Conservation (phyloP, 2,888 invertebrate genomes). For the Ctena decussata region DNA sequence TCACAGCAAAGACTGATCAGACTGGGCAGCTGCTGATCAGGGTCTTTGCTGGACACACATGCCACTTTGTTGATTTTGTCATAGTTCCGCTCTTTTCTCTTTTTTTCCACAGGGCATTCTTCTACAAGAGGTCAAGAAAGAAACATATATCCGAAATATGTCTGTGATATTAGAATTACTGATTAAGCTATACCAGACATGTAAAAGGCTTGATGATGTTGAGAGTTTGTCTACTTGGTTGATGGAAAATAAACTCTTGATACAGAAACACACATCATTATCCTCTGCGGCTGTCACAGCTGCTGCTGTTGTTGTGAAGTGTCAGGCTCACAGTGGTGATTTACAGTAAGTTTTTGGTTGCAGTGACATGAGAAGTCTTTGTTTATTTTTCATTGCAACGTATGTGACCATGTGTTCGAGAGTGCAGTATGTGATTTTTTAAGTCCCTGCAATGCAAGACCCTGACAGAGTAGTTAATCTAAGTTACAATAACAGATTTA, state of each 20-base stretch:
- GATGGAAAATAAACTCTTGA: neutral
- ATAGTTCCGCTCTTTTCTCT: too few relatives aligned
- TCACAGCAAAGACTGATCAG: too few relatives aligned
- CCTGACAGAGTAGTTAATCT: too few relatives aligned
- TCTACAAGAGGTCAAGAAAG: constrained; percentile 13
- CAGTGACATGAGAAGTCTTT: too few relatives aligned
- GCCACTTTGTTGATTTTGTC: too few relatives aligned
- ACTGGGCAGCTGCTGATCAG: too few relatives aligned
- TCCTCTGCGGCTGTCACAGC: constrained; percentile 29
- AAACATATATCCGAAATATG: constrained; percentile 20
- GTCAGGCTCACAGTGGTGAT: neutral
- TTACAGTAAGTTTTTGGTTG: neutral
- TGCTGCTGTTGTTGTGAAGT: neutral
- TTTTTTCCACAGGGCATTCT: constrained; percentile 36
- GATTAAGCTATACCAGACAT: constrained; percentile 9
- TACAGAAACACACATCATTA: constrained; percentile 29
- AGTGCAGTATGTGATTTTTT: too few relatives aligned
- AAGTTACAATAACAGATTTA: too few relatives aligned
- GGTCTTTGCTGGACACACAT: too few relatives aligned
- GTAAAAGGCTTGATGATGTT: neutral
- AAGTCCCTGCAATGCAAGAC: too few relatives aligned
- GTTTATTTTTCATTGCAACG: too few relatives aligned
- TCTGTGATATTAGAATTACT: constrained; percentile 40
- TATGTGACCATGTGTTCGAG: too few relatives aligned
- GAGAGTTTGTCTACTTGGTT: constrained; percentile 31